Percentiles rank a stretch among this genome's conserved stretches.
Evolutionary conservation across 2,113 vertebrate species (phyloP).

Genomic region (Zapus hudsonius): DNA sequence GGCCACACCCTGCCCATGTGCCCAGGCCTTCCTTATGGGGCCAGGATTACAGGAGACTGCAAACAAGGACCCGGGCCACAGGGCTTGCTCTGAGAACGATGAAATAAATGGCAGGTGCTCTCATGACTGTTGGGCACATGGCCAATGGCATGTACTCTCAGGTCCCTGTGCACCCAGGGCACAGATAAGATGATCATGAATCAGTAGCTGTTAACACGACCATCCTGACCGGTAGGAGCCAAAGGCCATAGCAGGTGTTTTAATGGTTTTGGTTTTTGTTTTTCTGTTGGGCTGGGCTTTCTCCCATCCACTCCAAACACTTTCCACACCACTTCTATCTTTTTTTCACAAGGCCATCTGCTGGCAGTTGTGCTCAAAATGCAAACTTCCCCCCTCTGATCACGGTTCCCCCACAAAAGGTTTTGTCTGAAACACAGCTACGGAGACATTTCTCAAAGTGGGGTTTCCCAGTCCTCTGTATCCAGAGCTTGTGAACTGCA

Average conservation of each 20-base stretch:
- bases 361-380: neutral
- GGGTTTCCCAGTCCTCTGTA: accelerated
- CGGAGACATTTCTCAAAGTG: neutral
- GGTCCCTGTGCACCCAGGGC: accelerated
- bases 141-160: accelerated
- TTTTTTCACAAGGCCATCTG: neutral
- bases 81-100: neutral
- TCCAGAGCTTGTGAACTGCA: neutral
- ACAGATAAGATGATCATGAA: neutral
- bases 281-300: neutral
- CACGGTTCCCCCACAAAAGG: neutral
- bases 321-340: neutral
- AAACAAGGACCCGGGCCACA: neutral
- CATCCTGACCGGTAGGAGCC: accelerated
- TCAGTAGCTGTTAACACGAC: accelerated
- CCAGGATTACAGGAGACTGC: neutral
- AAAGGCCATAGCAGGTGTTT: neutral
- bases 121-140: accelerated
- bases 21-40: neutral
- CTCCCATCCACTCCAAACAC: neutral
- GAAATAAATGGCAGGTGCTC: neutral
- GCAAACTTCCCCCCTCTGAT: neutral
- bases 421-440: neutral
- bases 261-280: neutral
- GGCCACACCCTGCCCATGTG: neutral